Percentiles rank a stretch among this genome's conserved stretches.
phyloP scores from a whole-genome alignment of 2,113 vertebrate genomes.

The Aix galericulata region DNA sequence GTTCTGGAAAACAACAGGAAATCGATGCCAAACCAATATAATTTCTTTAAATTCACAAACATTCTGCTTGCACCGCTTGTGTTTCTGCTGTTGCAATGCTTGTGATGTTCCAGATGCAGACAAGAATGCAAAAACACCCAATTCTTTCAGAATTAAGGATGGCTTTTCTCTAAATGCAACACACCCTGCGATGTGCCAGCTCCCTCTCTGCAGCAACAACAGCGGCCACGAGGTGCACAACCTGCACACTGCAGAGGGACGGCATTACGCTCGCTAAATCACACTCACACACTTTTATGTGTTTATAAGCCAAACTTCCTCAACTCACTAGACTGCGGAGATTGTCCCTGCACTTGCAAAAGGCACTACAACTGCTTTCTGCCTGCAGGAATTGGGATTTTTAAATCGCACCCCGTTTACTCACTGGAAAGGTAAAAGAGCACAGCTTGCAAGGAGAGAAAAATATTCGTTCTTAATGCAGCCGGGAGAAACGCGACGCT shows the following conservation, averaged over 20 bases:
- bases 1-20: neutral
- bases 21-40: neutral
- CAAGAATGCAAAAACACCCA: neutral
- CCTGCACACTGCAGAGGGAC: fast-evolving
- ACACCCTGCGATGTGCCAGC: neutral
- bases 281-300: neutral
- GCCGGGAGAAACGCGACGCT: neutral
- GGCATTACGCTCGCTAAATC: fast-evolving
- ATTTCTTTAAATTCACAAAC: neutral
- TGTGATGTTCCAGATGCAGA: neutral
- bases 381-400: neutral
- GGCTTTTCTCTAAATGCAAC: neutral
- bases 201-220: neutral
- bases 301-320: neutral
- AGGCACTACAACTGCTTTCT: neutral
- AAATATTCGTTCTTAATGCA: neutral
- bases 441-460: neutral
- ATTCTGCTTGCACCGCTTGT: neutral
- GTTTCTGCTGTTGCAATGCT: neutral
- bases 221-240: neutral
- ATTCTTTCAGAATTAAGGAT: neutral
- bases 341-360: neutral
- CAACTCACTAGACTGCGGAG: neutral
- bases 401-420: neutral
- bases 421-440: neutral